These are phyloP conservation scores for Gymnoscopelus braueri DNA, from an alignment of 2,797 vertebrate species.

Conservation along the genomic window DNA sequence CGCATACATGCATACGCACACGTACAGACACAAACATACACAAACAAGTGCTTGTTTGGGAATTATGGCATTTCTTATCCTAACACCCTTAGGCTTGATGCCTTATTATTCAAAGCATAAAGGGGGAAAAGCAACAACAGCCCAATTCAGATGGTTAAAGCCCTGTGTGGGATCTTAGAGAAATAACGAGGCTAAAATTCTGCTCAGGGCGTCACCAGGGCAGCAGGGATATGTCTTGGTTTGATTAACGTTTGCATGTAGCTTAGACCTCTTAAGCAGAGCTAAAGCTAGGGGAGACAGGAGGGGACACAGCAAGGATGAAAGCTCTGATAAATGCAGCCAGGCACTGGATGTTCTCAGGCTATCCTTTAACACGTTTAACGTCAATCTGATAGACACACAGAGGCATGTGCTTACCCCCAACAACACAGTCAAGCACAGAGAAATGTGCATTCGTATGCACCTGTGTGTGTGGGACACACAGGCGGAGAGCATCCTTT, in stretches of 20 bases:
- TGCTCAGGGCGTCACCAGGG: conserved; percentile 29
- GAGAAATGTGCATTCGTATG: conserved; percentile 20
- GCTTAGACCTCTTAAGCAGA: conserved; percentile 49
- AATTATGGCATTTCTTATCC: no score
- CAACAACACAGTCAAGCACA: neutral
- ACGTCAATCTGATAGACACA: conserved; percentile 30
- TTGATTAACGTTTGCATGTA: conserved; percentile 62
- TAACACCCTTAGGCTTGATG: no score
- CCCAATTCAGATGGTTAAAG: no score
- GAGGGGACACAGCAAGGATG: conserved; percentile 35
- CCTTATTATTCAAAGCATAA: no score
- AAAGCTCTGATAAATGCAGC: conserved; percentile 59
- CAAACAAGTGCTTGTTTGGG: no score
- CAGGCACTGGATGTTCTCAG: conserved; percentile 26
- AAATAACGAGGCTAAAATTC: conserved; percentile 38
- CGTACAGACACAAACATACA: neutral
- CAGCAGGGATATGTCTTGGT: conserved; percentile 44
- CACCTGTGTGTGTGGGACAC: neutral
- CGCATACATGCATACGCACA: neutral
- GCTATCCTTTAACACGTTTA: conserved; percentile 37
- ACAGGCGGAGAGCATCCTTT: neutral
- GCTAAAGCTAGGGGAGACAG: conserved; percentile 42
- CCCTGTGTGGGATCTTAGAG: conserved; percentile 5
- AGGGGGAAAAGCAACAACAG: no score
- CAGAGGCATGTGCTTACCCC: neutral